phyloP scores from a whole-genome alignment of 2,888 invertebrate genomes.

The Macrophya annulata region DNA sequence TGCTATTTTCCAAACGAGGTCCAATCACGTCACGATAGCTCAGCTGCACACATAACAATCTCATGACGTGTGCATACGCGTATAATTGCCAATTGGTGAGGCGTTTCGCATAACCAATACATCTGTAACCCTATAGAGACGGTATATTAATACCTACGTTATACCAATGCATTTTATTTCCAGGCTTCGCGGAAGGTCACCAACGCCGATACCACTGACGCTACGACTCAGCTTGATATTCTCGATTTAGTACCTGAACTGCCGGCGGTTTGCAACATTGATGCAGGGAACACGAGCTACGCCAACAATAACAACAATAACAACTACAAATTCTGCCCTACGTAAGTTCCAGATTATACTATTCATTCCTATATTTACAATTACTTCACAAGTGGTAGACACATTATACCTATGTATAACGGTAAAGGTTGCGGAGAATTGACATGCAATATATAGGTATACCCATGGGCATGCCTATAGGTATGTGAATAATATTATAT shows the following conservation, averaged over 20 bases:
- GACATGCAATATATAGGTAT: too few relatives aligned
- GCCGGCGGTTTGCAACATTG: conserved; percentile 35
- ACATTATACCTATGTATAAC: too few relatives aligned
- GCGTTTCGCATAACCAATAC: neutral
- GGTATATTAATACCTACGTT: neutral
- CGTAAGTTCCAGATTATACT: conserved; percentile 16
- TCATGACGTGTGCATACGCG: neutral
- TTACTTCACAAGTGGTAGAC: neutral
- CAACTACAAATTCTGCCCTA: neutral
- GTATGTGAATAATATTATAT: too few relatives aligned
- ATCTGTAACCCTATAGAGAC: neutral
- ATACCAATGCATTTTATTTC: conserved; percentile 31
- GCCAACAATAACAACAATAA: conserved; percentile 1
- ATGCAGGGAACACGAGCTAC: neutral
- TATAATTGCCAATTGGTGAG: neutral
- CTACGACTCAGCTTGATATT: conserved; percentile 37
- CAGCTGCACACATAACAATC: neutral
- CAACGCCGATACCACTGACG: conserved; percentile 24
- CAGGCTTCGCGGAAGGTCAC: conserved; percentile 43
- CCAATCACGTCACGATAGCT: conserved; percentile 1
- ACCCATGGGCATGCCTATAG: too few relatives aligned
- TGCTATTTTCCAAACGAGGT: neutral
- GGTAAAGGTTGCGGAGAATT: too few relatives aligned
- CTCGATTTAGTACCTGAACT: conserved; percentile 37
- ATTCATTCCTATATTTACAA: neutral